Conservation (phyloP, 2,888 invertebrate species). For the Parthenolecanium corni region DNA sequence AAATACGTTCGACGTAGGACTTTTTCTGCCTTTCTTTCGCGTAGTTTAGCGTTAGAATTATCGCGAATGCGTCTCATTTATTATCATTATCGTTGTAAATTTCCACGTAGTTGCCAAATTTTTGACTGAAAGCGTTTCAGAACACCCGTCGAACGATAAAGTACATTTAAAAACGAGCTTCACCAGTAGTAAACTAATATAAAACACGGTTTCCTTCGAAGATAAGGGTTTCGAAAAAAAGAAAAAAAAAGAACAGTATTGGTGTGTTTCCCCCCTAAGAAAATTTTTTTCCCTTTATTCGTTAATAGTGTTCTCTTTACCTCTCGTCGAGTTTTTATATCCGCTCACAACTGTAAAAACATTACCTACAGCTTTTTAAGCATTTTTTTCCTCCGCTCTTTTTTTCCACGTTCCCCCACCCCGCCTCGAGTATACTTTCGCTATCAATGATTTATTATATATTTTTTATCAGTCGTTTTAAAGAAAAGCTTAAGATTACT, state of each 20-base stretch:
- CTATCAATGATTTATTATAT: constrained; percentile 27
- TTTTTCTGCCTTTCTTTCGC: too few relatives aligned
- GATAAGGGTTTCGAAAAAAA: background rate
- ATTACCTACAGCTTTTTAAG: constrained; percentile 27
- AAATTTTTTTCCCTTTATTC: constrained; percentile 17
- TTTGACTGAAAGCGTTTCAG: constrained; percentile 24
- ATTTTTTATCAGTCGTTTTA: constrained; percentile 23
- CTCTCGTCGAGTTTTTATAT: constrained; percentile 24
- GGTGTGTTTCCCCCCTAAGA: constrained; percentile 13
- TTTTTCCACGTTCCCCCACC: background rate
- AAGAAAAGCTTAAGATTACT: constrained; percentile 27
- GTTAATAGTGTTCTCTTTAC: constrained; percentile 21
- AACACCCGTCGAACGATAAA: constrained; percentile 19
- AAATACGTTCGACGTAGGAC: too few relatives aligned
- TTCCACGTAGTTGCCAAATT: constrained; percentile 25
- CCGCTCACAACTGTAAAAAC: constrained; percentile 23
- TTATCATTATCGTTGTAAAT: constrained; percentile 25
- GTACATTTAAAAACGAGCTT: constrained; percentile 23
- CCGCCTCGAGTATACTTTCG: constrained; percentile 2
- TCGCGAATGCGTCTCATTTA: constrained; percentile 26
- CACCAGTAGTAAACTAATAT: constrained; percentile 26
- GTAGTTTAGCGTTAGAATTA: background rate
- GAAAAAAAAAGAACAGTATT: constrained; percentile 14
- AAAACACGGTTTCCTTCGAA: constrained; percentile 25
- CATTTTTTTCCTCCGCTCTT: constrained; percentile 3